A percentile compares a stretch with the other conserved stretches of the same genome.
Conservation (phyloP, 1,140 invertebrate species). For the Archegozetes longisetosus region DNA sequence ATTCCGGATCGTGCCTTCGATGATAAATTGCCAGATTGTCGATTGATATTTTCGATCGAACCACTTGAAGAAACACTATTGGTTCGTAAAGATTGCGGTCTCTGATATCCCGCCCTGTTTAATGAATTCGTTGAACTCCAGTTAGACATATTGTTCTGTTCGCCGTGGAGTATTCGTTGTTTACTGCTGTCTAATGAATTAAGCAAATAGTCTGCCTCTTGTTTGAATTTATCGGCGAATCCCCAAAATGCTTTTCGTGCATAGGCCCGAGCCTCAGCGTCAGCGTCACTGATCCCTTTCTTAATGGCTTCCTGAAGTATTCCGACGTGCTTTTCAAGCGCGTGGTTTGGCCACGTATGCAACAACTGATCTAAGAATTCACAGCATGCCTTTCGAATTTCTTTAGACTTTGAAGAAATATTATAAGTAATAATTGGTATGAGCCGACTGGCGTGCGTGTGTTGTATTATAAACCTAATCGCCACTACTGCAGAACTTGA, state of each 20-base stretch:
- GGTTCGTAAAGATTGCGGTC: slow-evolving; percentile 2
- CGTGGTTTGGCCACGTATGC: slow-evolving; percentile 61
- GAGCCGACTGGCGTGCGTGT: slow-evolving; percentile 65
- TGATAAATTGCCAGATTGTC: background rate
- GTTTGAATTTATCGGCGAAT: slow-evolving; percentile 76
- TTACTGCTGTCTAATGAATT: slow-evolving; percentile 63
- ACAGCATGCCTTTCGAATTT: slow-evolving; percentile 56
- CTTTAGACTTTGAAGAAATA: slow-evolving; percentile 68
- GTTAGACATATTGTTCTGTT: slow-evolving; percentile 24
- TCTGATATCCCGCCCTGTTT: background rate
- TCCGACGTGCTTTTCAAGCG: slow-evolving; percentile 61
- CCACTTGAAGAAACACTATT: slow-evolving; percentile 4
- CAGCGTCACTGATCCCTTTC: slow-evolving; percentile 77
- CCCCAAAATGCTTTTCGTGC: slow-evolving; percentile 58
- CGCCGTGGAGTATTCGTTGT: slow-evolving; percentile 58
- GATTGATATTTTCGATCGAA: slow-evolving; percentile 11
- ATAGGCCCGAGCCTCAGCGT: slow-evolving; percentile 55
- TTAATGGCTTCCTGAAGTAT: slow-evolving; percentile 67
- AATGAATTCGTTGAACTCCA: slow-evolving; percentile 13
- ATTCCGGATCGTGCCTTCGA: slow-evolving; percentile 2
- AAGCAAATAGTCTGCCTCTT: slow-evolving; percentile 68
- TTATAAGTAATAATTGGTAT: slow-evolving; percentile 70
- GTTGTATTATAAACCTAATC: slow-evolving; percentile 68
- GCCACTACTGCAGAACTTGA: slow-evolving; percentile 71
- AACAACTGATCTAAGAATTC: slow-evolving; percentile 72